These are phyloP conservation scores for Sesamia nonagrioides DNA, from an alignment of 1,140 invertebrate species.

Conservation along the genomic window DNA sequence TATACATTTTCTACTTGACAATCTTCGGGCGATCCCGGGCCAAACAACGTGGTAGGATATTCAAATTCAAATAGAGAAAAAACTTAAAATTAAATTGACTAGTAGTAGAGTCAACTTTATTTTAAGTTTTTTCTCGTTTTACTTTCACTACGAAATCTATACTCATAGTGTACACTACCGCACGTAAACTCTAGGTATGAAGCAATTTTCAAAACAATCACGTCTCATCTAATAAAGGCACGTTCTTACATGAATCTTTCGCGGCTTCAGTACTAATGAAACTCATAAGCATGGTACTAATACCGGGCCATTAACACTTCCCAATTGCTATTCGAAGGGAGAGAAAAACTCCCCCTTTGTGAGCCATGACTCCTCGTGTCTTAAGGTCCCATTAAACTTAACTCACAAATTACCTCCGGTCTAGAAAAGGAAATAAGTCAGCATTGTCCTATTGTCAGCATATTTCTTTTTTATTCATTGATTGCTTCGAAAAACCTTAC, in stretches of 20 bases:
- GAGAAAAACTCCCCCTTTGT: conserved; percentile 69
- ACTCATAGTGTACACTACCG: background rate
- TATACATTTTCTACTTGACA: no score
- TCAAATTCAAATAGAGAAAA: no score
- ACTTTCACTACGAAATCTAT: conserved; percentile 2
- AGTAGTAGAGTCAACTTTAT: no score
- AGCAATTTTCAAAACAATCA: conserved; percentile 81
- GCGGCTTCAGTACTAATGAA: conserved; percentile 81
- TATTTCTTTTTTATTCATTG: no score
- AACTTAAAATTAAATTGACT: no score
- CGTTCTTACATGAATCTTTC: conserved; percentile 82
- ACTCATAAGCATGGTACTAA: conserved; percentile 82
- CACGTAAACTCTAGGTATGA: conserved; percentile 58
- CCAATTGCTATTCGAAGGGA: conserved; percentile 75
- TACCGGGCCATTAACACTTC: conserved; percentile 79
- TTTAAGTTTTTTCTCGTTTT: no score
- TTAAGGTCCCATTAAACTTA: conserved; percentile 76
- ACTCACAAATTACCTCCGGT: conserved; percentile 61
- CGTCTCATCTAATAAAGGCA: conserved; percentile 82
- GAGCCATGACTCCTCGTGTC: conserved; percentile 53
- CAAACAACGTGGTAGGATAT: no score
- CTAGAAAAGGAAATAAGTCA: conserved; percentile 3
- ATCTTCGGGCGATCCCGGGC: no score
- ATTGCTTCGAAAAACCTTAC: no score
- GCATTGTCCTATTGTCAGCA: background rate